Conservation (phyloP, 2,888 invertebrate genomes). For the Ommatoiulus sabulosus region DNA sequence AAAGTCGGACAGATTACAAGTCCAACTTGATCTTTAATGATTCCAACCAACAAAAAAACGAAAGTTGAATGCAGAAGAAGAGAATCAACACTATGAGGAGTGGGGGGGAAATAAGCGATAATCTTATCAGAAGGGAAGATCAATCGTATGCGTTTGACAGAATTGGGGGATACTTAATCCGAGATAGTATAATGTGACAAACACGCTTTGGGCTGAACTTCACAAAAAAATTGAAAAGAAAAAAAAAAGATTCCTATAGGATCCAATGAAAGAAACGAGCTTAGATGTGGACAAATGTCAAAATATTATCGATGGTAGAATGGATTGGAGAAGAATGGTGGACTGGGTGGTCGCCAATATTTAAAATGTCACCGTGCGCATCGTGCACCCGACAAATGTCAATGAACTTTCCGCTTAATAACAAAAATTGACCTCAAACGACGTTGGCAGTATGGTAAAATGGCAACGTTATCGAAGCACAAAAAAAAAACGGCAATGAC, state of each 20-base stretch:
- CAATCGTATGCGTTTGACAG: conserved; percentile 34
- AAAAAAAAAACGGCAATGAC: neutral
- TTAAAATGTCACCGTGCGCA: conserved; percentile 27
- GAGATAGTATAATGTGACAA: conserved; percentile 34
- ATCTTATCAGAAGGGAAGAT: conserved; percentile 1
- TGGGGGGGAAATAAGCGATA: neutral
- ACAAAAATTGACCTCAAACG: conserved; percentile 3
- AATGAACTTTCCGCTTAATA: neutral
- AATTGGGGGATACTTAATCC: conserved; percentile 27
- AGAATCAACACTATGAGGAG: neutral
- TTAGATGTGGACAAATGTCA: conserved; percentile 20
- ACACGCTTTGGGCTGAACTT: conserved; percentile 27
- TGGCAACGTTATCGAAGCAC: neutral
- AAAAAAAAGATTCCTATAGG: neutral
- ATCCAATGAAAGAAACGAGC: conserved; percentile 10
- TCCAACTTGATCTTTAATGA: conserved; percentile 34
- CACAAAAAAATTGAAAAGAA: neutral
- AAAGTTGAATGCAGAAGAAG: conserved; percentile 27
- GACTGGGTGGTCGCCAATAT: conserved; percentile 34
- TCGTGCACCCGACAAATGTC: conserved; percentile 1
- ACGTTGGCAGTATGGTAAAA: neutral
- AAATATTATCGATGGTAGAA: conserved; percentile 27
- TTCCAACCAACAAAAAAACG: neutral
- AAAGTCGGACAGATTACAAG: conserved; percentile 34
- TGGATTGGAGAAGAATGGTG: conserved; percentile 12